Conservation (phyloP, 2,888 invertebrate species). For the Drosophila longiperda region DNA sequence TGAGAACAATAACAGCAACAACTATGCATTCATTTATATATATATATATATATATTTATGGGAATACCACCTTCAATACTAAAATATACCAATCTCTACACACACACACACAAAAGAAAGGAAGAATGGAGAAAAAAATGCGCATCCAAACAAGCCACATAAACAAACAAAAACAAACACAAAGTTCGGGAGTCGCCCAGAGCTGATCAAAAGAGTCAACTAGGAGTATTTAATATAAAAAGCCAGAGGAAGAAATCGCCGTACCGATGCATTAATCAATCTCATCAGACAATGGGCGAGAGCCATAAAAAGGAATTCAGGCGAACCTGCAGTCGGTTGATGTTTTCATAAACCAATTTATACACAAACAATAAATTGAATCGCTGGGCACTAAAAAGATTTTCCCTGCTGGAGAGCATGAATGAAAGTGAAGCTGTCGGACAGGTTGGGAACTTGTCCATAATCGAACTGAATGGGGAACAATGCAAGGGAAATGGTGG, state of each 20-base stretch:
- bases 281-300: slow-evolving; percentile 57
- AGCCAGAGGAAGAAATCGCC: slow-evolving; percentile 14
- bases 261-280: slow-evolving; percentile 68
- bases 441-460: slow-evolving; percentile 38
- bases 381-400: slow-evolving; percentile 36
- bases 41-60: not conserved
- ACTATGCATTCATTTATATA: not conserved
- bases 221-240: slow-evolving; percentile 32
- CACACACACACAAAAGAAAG: not conserved
- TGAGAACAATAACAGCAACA: slow-evolving; percentile 20
- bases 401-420: slow-evolving; percentile 37
- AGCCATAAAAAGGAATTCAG: slow-evolving; percentile 52
- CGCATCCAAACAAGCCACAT: slow-evolving; percentile 51
- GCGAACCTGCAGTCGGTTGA: slow-evolving; percentile 55
- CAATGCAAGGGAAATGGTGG: slow-evolving; percentile 52
- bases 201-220: slow-evolving; percentile 46
- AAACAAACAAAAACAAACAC: slow-evolving; percentile 40
- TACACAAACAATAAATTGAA: slow-evolving; percentile 64
- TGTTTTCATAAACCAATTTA: slow-evolving; percentile 74
- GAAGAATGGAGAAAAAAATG: slow-evolving; percentile 20
- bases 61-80: slow-evolving; percentile 15
- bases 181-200: slow-evolving; percentile 16
- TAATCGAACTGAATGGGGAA: slow-evolving; percentile 19
- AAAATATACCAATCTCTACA: slow-evolving; percentile 3
- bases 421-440: slow-evolving; percentile 72